Base-by-base conservation (phyloP, 2,888 invertebrate genomes). In the Anorthoa munda region DNA sequence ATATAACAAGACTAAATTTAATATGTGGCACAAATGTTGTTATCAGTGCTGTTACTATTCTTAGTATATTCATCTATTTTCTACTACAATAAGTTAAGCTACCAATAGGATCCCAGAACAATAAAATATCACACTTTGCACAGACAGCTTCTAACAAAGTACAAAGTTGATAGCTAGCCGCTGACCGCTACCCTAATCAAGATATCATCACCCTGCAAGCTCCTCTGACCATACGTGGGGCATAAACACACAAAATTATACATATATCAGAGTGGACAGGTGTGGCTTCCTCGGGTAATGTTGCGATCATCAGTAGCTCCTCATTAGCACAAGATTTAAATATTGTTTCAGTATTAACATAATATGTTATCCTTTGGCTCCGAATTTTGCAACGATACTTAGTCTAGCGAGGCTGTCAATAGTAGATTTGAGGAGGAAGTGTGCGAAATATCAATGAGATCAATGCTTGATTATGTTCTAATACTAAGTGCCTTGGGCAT, bases 101-200 rank as follows among this genome's bases (percentile, higher is more conserved):
- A 39, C 39, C 9, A 9, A 4, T 4, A 39, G 4, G 39, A 9
- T 1, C 39, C 39, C 39, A 9, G 39, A 9, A 39, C 39, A 9
- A 39, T 39, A 39, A 39, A 39, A 58, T 46, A 26, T 11, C 18
- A 15, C 5, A 39, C 23, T 51, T 72, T 21, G 13, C 31, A n/a
- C 21, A 26, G 21, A 61, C n/a, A 39, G 26, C 4, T 26, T 21
- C 2, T 31, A 51, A 58, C 1, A 63, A 58, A 72, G 56, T 78
- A 56, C 51, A 63, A 31, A 56, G 46, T 71, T n/a, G 55, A 75
- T 61, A 31, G 61, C 26, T 21, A 2, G 31, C 50, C 55, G 12
- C 2, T 51, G 58, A 39, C 51, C 48, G 21, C 11, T 12, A 72
- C 64, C 76, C 58, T 73, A 79, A 79, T 79, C 58, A 76, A 72